These are phyloP conservation scores for Bombus pyrosoma DNA, from an alignment of 1,140 invertebrate genomes.

Conservation along the genomic window DNA sequence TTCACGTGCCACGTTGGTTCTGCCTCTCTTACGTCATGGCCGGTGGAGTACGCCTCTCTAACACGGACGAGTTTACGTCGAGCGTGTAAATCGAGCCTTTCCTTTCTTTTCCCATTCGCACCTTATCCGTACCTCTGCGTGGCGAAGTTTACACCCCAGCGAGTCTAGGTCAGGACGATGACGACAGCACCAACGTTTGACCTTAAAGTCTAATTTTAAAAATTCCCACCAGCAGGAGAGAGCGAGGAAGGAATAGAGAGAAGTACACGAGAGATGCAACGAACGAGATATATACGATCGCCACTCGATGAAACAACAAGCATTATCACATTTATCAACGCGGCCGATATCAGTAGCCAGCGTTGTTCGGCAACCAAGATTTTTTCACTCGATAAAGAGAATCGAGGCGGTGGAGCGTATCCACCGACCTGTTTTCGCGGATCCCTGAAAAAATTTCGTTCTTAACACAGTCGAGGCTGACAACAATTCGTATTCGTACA, in stretches of 20 bases:
- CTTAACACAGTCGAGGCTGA: background rate
- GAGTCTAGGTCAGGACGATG: slow-evolving; percentile 65
- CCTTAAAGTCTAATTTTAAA: slow-evolving; percentile 62
- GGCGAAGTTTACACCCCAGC: slow-evolving; percentile 56
- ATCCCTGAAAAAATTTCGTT: background rate
- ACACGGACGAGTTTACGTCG: background rate
- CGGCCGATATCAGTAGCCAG: background rate
- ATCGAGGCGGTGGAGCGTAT: slow-evolving; percentile 9
- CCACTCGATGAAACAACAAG: slow-evolving; percentile 36
- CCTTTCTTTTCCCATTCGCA: slow-evolving; percentile 49
- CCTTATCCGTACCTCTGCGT: slow-evolving; percentile 46
- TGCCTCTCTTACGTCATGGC: background rate
- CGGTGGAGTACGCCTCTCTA: background rate
- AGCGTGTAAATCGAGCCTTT: slow-evolving; percentile 47
- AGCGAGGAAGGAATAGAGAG: background rate
- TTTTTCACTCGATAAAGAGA: slow-evolving; percentile 9
- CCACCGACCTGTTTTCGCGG: no score
- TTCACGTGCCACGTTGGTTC: background rate
- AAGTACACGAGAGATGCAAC: slow-evolving; percentile 2
- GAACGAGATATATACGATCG: background rate
- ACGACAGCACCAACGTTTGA: slow-evolving; percentile 63
- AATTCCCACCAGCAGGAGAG: slow-evolving; percentile 15
- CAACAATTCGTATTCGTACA: background rate
- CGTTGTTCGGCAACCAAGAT: background rate
- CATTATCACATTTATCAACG: slow-evolving; percentile 25